These are phyloP conservation scores for Chalcis sispes DNA, from an alignment of 2,888 invertebrate species.

Conservation along the genomic window DNA sequence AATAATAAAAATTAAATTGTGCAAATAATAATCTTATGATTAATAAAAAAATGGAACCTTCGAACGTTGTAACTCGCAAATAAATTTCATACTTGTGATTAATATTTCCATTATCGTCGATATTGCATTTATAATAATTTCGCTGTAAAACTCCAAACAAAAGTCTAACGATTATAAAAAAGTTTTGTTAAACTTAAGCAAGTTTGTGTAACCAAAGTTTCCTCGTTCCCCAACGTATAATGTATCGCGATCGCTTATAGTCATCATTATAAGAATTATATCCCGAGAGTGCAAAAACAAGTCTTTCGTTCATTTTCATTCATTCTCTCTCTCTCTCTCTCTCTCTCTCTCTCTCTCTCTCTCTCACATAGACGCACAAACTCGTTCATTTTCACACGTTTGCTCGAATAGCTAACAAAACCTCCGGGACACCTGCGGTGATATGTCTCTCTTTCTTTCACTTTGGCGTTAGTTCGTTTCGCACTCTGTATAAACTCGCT, in stretches of 20 bases:
- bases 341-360: background rate
- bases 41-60: too few relatives aligned
- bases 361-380: background rate
- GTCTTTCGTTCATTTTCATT: conserved; percentile 22
- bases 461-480: background rate
- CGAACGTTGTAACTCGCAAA: too few relatives aligned
- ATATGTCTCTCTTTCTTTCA: background rate
- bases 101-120: too few relatives aligned
- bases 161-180: too few relatives aligned
- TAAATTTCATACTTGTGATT: too few relatives aligned
- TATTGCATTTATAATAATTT: too few relatives aligned
- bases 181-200: too few relatives aligned
- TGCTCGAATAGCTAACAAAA: background rate
- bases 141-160: too few relatives aligned
- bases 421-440: conserved; percentile 27
- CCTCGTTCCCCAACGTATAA: background rate
- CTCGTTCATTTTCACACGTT: conserved; percentile 38
- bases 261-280: conserved; percentile 23
- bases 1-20: too few relatives aligned
- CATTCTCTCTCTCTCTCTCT: background rate
- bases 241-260: background rate
- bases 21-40: too few relatives aligned
- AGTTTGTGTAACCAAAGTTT: too few relatives aligned
- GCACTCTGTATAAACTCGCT: conserved; percentile 17
- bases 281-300: conserved; percentile 1